Percentiles rank a stretch among this genome's conserved stretches.
phyloP scores from a whole-genome alignment of 2,113 vertebrate genomes.

The Muntiacus reevesi region DNA sequence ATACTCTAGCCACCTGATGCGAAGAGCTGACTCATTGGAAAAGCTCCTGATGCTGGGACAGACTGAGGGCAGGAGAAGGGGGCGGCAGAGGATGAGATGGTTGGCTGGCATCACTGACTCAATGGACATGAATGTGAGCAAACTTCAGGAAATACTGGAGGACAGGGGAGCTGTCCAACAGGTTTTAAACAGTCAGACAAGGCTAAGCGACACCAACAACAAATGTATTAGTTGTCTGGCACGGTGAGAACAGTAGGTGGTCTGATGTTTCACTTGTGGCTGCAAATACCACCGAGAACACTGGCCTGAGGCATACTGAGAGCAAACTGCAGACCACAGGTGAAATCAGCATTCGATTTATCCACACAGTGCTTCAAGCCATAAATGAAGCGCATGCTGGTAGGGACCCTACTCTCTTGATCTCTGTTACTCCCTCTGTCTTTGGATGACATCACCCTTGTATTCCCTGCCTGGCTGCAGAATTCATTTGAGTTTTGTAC shows the following conservation, averaged over 20 bases:
- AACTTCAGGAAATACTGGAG: background rate
- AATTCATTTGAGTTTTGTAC: background rate
- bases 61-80: background rate
- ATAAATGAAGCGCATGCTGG: background rate
- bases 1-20: background rate
- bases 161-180: background rate
- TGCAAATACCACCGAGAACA: background rate
- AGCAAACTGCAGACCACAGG: background rate
- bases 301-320: too few species aligned
- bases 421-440: background rate
- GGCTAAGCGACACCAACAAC: background rate
- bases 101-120: background rate
- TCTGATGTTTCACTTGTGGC: background rate
- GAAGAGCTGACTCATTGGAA: background rate
- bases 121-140: background rate
- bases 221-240: background rate
- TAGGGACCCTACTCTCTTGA: background rate
- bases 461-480: background rate
- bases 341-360: background rate
- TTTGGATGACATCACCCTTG: too few species aligned
- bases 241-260: background rate
- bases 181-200: background rate
- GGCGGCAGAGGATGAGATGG: background rate
- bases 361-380: background rate
- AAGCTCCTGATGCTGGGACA: background rate